A percentile compares a stretch with the other conserved stretches of the same genome.
phyloP scores from a whole-genome alignment of 2,113 vertebrate species.

The Hoplias malabaricus region DNA sequence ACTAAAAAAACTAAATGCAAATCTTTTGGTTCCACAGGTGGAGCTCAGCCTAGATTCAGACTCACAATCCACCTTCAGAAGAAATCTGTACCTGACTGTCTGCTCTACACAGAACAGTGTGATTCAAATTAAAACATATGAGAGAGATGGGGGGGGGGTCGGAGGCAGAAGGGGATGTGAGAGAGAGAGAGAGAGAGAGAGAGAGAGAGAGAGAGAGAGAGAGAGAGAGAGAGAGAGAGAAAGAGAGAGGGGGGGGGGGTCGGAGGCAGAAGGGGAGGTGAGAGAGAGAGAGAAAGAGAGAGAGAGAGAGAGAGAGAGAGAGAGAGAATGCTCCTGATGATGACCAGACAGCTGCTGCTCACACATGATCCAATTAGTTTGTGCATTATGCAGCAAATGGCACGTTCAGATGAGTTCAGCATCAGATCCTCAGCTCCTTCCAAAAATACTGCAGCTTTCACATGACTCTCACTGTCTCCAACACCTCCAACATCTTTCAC shows the following conservation, averaged over 20 bases:
- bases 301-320: neutral
- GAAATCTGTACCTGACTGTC: constrained; percentile 2
- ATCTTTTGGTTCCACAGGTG: neutral
- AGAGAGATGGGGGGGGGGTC: no score
- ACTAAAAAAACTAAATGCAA: neutral
- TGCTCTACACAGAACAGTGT: neutral
- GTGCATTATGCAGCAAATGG: neutral
- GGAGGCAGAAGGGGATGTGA: no score
- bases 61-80: constrained; percentile 30
- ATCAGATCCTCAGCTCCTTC: neutral
- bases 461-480: no score
- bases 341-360: constrained; percentile 31
- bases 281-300: neutral
- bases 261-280: no score
- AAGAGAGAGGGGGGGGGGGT: neutral
- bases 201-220: neutral
- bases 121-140: neutral
- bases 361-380: constrained; percentile 43
- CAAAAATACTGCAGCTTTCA: constrained; percentile 29
- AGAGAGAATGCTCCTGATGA: constrained; percentile 13
- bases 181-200: neutral
- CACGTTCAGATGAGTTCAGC: neutral
- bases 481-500: no score
- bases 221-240: neutral
- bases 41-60: constrained; percentile 33